phyloP scores from a whole-genome alignment of 2,113 vertebrate species.

The Cryptotis parvus region DNA sequence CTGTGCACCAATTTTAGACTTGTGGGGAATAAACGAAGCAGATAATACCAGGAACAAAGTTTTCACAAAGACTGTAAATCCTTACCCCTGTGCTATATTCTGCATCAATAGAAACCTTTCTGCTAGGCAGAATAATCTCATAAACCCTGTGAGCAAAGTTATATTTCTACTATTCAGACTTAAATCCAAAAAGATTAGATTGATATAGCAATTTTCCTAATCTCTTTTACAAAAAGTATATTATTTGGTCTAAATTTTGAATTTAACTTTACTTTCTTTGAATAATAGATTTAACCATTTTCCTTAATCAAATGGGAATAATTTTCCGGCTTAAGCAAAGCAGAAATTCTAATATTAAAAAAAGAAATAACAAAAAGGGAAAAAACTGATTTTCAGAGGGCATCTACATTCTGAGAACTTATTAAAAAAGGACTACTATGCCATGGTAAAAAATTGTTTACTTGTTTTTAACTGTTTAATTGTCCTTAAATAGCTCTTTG shows the following conservation, averaged over 20 bases:
- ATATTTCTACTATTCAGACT: conserved; percentile 69
- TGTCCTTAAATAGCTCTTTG: neutral
- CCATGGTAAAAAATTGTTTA: neutral
- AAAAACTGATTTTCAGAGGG: neutral
- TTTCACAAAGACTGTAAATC: conserved; percentile 71
- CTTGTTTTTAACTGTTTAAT: neutral
- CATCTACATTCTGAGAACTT: neutral
- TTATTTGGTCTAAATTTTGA: conserved; percentile 69
- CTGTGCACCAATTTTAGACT: conserved; percentile 33
- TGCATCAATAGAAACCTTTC: conserved; percentile 66
- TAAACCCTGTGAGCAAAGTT: conserved; percentile 67
- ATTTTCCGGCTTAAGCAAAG: conserved; percentile 30
- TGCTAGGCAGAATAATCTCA: conserved; percentile 68
- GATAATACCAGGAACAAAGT: conserved; percentile 74
- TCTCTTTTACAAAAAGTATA: conserved; percentile 73
- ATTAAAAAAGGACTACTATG: neutral
- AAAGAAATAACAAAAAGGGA: neutral
- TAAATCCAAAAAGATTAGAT: conserved; percentile 71
- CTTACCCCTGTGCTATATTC: neutral
- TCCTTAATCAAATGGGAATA: conserved; percentile 58
- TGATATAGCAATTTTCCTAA: conserved; percentile 71
- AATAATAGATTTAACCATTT: conserved; percentile 63
- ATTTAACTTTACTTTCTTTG: conserved; percentile 56
- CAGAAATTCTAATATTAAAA: conserved; percentile 7
- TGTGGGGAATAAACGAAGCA: conserved; percentile 57